Evolutionary conservation across 1,140 invertebrate species (phyloP), one percentile per base, ranked within the genome.

Genomic region (Leptinotarsa undecemlineata): DNA sequence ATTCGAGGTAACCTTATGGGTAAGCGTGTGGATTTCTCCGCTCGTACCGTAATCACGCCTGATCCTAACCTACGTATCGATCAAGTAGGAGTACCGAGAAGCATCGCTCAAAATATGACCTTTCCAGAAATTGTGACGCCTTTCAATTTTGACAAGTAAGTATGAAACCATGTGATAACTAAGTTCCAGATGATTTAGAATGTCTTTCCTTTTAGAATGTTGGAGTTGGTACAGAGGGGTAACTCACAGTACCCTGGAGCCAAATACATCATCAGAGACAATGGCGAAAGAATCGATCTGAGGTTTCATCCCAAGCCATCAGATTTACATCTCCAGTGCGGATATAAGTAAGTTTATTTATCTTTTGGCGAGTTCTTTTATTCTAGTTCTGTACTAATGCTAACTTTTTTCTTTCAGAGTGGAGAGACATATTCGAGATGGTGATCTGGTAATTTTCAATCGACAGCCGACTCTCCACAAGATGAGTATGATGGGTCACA

Each of bases 401-500:
- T 42, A 42, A 42, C 77, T 51, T 66, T 76, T 70, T 75, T 69
- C 33, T 80, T 77, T 21, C 23, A 84, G 89, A 87, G 96, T 99
- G 2, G 98, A 99, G 84, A 86, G 98, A 33, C 98, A 99, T 87
- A 95, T 99, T 83, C 90, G 96, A 62, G 98, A 99, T 87, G 98
- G 98, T 75, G 98, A 99, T 88, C 89, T 98, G 60, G 96, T 99
- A 47, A 98, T 99, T 77, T 99, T 99, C 89, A 99, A 99, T 88
- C 93, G 98, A 75, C 98, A 99, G 82, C 98, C 98, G 0, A 99
- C 98, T 2, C 90, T 99, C 0, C 98, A 99, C 86, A 99, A 99
- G 89, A 99, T 99, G 98, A 96, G 94, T 93, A 99, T 99, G 98
- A 99, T 99, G 98, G 98, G 98, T 79, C 98, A 99, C 86, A 92